These are phyloP conservation scores for Centrocercus urophasianus DNA, from an alignment of 2,113 vertebrate genomes.

Conservation along the genomic window DNA sequence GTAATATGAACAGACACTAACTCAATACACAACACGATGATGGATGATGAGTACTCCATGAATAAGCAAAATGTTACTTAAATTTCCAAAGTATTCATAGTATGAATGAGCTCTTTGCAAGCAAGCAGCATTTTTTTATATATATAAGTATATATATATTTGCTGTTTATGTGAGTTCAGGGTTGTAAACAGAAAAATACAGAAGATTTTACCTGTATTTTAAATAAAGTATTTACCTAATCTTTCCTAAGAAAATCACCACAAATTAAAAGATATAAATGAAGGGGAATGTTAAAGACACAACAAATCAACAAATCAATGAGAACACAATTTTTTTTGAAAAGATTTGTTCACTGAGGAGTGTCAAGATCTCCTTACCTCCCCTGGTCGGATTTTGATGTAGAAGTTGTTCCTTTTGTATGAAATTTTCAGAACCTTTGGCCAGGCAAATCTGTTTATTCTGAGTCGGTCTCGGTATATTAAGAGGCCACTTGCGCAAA, in stretches of 20 bases:
- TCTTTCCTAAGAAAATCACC: background rate
- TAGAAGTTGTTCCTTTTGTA: constrained; percentile 99
- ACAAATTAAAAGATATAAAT: background rate
- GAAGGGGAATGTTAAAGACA: background rate
- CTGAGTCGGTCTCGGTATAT: constrained; percentile 95
- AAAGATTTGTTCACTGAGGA: background rate
- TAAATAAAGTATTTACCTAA: background rate
- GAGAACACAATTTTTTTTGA: background rate
- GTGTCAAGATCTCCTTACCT: constrained; percentile 80
- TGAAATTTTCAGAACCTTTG: constrained; percentile 98
- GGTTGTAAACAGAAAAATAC: background rate
- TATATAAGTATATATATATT: background rate
- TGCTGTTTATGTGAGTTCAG: background rate
- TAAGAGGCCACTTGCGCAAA: constrained; percentile 94
- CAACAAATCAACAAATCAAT: background rate
- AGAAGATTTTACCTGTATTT: background rate
- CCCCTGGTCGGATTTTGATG: constrained; percentile 97
- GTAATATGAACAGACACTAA: background rate
- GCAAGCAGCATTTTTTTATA: background rate
- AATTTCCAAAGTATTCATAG: background rate
- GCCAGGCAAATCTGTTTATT: constrained; percentile 98
- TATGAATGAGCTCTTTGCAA: background rate
- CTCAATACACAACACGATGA: background rate
- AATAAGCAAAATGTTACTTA: background rate
- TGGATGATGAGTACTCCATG: background rate